Conservation (phyloP, 2,113 vertebrate species). For the Helogale parvula region DNA sequence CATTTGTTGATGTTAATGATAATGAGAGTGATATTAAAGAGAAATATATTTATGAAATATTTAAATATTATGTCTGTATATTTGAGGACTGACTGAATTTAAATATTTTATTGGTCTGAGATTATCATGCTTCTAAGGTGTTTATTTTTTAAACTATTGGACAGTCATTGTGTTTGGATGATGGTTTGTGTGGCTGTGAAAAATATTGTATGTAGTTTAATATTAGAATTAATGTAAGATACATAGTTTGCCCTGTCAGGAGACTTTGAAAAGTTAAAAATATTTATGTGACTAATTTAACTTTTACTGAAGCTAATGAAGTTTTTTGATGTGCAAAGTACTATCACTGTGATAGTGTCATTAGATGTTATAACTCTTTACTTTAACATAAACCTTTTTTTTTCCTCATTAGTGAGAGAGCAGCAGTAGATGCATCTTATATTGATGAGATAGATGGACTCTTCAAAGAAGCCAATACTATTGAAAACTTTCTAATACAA, state of each 20-base stretch:
- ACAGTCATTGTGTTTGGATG: not conserved
- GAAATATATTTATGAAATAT: conserved; percentile 11
- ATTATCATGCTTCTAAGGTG: not conserved
- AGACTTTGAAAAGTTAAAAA: conserved; percentile 39
- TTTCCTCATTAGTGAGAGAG: conserved; percentile 83
- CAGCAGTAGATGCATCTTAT: conserved; percentile 82
- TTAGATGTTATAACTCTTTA: conserved; percentile 41
- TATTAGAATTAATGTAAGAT: conserved; percentile 41
- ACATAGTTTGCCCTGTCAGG: conserved; percentile 3
- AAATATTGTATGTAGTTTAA: conserved; percentile 55
- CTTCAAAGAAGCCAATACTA: conserved; percentile 81
- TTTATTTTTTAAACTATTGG: conserved; percentile 37
- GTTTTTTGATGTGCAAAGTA: not conserved
- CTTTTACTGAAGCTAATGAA: conserved; percentile 46
- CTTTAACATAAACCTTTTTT: conserved; percentile 73
- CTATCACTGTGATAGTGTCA: conserved; percentile 26
- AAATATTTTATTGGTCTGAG: conserved; percentile 45
- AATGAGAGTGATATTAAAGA: conserved; percentile 27
- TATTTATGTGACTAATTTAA: conserved; percentile 54
- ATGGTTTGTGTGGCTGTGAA: conserved; percentile 47
- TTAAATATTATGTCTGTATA: conserved; percentile 15
- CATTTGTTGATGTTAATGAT: conserved; percentile 45
- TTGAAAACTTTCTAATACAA: conserved; percentile 84
- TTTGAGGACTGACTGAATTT: conserved; percentile 43
- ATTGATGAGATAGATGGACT: conserved; percentile 84